These are phyloP conservation scores for Hirtodrosophila confusa DNA, from an alignment of 2,888 invertebrate genomes.

Conservation along the genomic window DNA sequence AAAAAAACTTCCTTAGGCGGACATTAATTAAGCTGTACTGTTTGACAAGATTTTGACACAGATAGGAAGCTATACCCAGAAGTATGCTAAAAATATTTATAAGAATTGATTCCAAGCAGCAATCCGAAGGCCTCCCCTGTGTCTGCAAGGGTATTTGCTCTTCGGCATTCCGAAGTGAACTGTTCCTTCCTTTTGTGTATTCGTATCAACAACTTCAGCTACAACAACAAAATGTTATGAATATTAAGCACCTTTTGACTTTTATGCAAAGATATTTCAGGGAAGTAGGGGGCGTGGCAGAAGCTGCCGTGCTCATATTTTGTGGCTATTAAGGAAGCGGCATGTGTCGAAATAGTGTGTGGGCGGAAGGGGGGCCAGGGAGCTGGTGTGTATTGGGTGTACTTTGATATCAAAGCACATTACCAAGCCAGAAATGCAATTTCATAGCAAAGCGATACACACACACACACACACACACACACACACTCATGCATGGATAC, in stretches of 20 bases:
- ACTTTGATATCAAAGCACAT: constrained; percentile 67
- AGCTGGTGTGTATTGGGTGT: constrained; percentile 10
- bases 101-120: too few species aligned
- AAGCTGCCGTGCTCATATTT: constrained; percentile 36
- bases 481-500: constrained; percentile 12
- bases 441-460: constrained; percentile 63
- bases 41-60: too few species aligned
- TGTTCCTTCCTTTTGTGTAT: not conserved
- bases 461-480: constrained; percentile 29
- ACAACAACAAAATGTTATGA: constrained; percentile 44
- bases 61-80: too few species aligned
- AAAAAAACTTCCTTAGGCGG: too few species aligned
- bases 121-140: too few species aligned
- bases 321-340: constrained; percentile 32
- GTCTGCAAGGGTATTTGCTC: not conserved
- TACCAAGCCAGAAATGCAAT: constrained; percentile 77
- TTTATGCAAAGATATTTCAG: constrained; percentile 45
- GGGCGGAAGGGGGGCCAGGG: not conserved
- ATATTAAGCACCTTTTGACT: constrained; percentile 64
- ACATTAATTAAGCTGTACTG: too few species aligned
- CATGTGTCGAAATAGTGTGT: constrained; percentile 11
- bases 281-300: constrained; percentile 22
- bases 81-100: too few species aligned
- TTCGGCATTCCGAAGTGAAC: not conserved
- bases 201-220: constrained; percentile 3